Evolutionary conservation across 2,888 invertebrate species (phyloP).

Genomic region (Drosophila fungiperda): DNA sequence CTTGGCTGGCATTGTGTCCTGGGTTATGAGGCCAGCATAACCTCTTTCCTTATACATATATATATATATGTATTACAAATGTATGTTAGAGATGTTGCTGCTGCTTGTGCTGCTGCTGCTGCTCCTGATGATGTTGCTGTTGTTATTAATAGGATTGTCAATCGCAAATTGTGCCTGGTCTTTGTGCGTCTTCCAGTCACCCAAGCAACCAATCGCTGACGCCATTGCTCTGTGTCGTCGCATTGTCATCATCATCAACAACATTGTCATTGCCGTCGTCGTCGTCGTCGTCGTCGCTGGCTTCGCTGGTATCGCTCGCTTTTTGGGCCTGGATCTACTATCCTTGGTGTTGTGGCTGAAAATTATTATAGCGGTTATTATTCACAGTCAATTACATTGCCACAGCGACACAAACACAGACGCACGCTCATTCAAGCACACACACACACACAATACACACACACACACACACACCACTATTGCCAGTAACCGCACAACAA

Average conservation of each 20-base stretch:
- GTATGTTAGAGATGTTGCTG: slow-evolving; percentile 24
- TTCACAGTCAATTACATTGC: slow-evolving; percentile 81
- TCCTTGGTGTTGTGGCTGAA: slow-evolving; percentile 68
- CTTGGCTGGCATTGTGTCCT: slow-evolving; percentile 38
- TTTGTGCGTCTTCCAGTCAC: slow-evolving; percentile 27
- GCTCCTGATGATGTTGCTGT: slow-evolving; percentile 35
- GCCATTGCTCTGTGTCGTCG: slow-evolving; percentile 20
- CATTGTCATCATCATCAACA: slow-evolving; percentile 70
- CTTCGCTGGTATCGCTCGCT: slow-evolving; percentile 34
- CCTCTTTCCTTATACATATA: slow-evolving; percentile 45
- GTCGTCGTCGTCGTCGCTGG: slow-evolving; percentile 21
- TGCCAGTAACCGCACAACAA: slow-evolving; percentile 29
- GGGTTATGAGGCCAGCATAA: slow-evolving; percentile 17
- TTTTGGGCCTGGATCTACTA: slow-evolving; percentile 40
- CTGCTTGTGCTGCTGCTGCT: slow-evolving; percentile 20
- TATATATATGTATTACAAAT: slow-evolving; percentile 39
- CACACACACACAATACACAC: slow-evolving; percentile 20
- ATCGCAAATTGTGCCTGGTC: slow-evolving; percentile 71
- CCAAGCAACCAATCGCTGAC: slow-evolving; percentile 34
- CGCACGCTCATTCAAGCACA: slow-evolving; percentile 13
- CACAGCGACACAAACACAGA: slow-evolving; percentile 52
- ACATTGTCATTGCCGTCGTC: slow-evolving; percentile 59
- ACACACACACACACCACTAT: slow-evolving; percentile 5
- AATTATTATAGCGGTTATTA: slow-evolving; percentile 82
- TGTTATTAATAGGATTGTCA: slow-evolving; percentile 78